Base-by-base conservation (phyloP, 2,113 vertebrate genomes). In the Delphinus delphis region DNA sequence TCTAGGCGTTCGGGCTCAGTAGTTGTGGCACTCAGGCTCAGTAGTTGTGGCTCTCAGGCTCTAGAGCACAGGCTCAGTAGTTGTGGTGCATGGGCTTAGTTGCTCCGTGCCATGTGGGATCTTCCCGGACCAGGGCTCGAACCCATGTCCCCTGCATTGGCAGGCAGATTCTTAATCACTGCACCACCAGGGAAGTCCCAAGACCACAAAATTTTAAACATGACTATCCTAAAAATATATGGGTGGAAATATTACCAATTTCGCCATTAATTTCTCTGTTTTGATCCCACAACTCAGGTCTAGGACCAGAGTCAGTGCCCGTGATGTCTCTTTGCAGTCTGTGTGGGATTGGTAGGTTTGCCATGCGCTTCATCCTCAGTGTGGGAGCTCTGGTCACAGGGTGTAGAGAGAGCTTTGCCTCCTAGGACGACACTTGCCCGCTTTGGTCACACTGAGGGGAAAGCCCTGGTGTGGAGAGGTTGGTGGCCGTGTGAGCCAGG, bases 281-380 rank as follows among this genome's bases (percentile, higher is more conserved):
- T 68, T 55, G 73, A 73, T 53, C 11, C 26, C 33, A 33, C 5
- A 38, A 6, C 36, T 65, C 73, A 31, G 71, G 41, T 18, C 15
- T 15, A 15, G 62, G 38, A 31, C 20, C 10, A n/a, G n/a, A 3
- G 20, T 28, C 28, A 33, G 70, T 62, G 17, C 63, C n/a, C 0
- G 8, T 17, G 44, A 23, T 25, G 8, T 63, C 62, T 33, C 4
- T 2, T 3, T 31, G 83, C 41, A 47, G 38, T 25, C 8, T 11
- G 28, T 14, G 31, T 58, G 73, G 62, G 36, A 38, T 15, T 1
- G 1, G 41, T 6, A 23, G 53, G 6, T 67, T 71, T 47, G 47
- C 25, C 58, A 5, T 13, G n/a, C 3, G 2, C 11, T 0, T 8
- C 15, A 25, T 41, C 26, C 50, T 62, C 15, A 0, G 3, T 53